These are phyloP conservation scores for Mimas tiliae DNA, from an alignment of 2,888 invertebrate genomes.

Conservation along the genomic window DNA sequence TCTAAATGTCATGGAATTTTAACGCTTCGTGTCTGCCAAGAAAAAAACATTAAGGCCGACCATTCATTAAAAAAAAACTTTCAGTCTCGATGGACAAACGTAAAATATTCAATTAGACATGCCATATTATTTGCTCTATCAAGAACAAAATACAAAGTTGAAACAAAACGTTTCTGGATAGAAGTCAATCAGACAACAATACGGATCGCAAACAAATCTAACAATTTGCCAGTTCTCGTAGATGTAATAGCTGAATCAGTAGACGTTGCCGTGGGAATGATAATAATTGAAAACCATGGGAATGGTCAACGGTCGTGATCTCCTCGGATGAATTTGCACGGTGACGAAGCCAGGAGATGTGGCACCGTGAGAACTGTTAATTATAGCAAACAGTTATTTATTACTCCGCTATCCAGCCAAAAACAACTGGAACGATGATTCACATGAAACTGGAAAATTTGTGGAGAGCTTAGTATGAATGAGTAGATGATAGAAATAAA, in stretches of 20 bases:
- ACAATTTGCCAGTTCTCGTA: conserved; percentile 39
- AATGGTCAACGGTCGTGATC: conserved; percentile 63
- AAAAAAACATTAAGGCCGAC: not conserved
- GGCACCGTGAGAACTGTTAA: conserved; percentile 22
- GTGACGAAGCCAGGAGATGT: conserved; percentile 35
- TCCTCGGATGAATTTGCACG: conserved; percentile 47
- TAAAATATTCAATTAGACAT: not conserved
- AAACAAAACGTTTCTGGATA: not conserved
- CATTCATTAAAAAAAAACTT: not conserved
- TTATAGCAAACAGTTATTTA: conserved; percentile 21
- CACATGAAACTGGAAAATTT: conserved; percentile 8
- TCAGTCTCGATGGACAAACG: not conserved
- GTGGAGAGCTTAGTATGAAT: not conserved
- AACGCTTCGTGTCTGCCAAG: conserved; percentile 1
- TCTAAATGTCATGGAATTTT: conserved; percentile 14
- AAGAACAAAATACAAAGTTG: not conserved
- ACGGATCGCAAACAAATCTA: conserved; percentile 13
- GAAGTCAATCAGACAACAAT: not conserved
- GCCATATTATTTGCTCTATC: not conserved
- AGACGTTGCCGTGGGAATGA: conserved; percentile 57
- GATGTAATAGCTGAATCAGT: conserved; percentile 51
- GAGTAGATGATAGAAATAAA: not conserved
- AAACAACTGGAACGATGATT: not conserved
- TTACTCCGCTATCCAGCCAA: conserved; percentile 10
- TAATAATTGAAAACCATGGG: conserved; percentile 65